These are phyloP conservation scores for Agyllia agylla DNA, from an alignment of 2,888 invertebrate species.

Conservation along the genomic window DNA sequence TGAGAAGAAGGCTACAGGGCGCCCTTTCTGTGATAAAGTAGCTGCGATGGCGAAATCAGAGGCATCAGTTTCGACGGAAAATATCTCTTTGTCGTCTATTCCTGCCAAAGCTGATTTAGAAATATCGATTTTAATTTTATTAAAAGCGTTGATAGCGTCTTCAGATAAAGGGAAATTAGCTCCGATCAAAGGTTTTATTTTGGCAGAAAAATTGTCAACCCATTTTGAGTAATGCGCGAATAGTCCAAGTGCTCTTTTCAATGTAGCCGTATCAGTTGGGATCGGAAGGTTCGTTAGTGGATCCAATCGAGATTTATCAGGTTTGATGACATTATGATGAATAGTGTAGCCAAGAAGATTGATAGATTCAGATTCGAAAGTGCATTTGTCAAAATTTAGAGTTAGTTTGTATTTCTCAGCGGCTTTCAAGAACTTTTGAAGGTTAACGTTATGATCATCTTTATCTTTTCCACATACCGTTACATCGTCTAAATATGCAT, in stretches of 20 bases:
- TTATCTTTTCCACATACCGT: neutral
- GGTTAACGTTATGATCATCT: neutral
- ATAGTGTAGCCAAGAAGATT: slow-evolving; percentile 5
- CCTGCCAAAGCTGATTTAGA: neutral
- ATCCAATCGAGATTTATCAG: neutral
- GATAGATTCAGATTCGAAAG: neutral
- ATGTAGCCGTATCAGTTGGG: neutral
- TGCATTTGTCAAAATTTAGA: neutral
- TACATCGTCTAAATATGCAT: neutral
- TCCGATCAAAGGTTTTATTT: neutral
- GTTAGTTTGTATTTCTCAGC: neutral
- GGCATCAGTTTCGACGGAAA: neutral
- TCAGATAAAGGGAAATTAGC: neutral
- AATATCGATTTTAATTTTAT: neutral
- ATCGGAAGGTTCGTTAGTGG: neutral
- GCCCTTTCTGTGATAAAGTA: neutral
- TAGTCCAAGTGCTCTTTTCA: neutral
- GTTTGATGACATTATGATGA: neutral
- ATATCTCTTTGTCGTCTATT: neutral
- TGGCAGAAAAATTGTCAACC: neutral
- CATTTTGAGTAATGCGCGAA: slow-evolving; percentile 1
- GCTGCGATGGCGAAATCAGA: neutral
- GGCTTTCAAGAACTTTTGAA: neutral
- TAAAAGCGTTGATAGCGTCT: neutral
- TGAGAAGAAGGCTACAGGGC: neutral